phyloP scores from a whole-genome alignment of 2,797 vertebrate species.

The Acipenser oxyrinchus region DNA sequence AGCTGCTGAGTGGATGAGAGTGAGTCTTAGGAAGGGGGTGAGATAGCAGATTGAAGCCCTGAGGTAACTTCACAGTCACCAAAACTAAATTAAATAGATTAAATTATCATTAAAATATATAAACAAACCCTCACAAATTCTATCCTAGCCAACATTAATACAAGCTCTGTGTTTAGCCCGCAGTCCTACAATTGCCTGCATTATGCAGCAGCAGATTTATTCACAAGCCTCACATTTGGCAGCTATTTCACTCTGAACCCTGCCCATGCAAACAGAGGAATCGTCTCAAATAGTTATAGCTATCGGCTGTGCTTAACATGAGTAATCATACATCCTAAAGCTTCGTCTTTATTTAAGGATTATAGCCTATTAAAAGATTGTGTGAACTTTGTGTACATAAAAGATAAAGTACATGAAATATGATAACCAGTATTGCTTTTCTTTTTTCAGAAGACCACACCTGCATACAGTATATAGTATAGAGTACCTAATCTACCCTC shows the following conservation, averaged over 20 bases:
- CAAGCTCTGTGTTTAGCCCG: slow-evolving; percentile 2
- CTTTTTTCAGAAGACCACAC: too few species aligned
- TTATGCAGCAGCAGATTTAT: slow-evolving; percentile 4
- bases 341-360: not conserved
- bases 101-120: slow-evolving; percentile 28
- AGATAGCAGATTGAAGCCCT: slow-evolving; percentile 7
- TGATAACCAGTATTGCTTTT: too few species aligned
- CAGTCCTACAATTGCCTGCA: not conserved
- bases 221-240: slow-evolving; percentile 6
- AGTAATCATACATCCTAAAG: not conserved
- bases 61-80: slow-evolving; percentile 13
- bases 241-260: not conserved
- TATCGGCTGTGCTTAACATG: not conserved
- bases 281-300: slow-evolving; percentile 1
- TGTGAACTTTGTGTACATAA: not conserved
- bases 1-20: not conserved
- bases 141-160: slow-evolving; percentile 1
- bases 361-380: slow-evolving; percentile 2
- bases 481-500: too few species aligned
- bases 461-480: too few species aligned
- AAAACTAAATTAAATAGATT: slow-evolving; percentile 55
- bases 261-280: not conserved
- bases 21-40: not conserved
- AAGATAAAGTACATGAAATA: too few species aligned
- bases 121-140: not conserved